Evolutionary conservation across 2,797 vertebrate species (phyloP).

Genomic region (Gymnothorax javanicus): DNA sequence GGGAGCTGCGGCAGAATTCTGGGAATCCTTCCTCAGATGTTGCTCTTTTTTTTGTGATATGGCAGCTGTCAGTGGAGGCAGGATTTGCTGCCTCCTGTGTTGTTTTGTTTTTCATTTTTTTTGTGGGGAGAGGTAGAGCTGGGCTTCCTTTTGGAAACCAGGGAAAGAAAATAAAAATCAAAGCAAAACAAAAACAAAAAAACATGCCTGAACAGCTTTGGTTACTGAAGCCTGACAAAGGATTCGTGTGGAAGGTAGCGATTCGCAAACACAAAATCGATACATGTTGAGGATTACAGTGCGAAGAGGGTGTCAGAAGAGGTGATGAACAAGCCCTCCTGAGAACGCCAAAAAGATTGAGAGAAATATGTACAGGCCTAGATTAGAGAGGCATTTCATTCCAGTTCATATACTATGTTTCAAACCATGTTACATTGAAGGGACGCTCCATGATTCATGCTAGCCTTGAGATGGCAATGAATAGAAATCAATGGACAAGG

Average conservation of each 20-base stretch:
- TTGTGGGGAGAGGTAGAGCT: neutral
- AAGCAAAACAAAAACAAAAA: neutral
- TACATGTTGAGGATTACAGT: neutral
- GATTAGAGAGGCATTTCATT: neutral
- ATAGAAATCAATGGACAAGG: no score
- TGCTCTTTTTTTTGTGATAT: conserved; percentile 59
- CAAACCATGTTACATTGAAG: neutral
- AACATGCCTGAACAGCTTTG: neutral
- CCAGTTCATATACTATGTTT: neutral
- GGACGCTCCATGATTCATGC: no score
- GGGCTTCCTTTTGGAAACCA: no score
- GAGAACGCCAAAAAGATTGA: neutral
- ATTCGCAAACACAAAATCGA: neutral
- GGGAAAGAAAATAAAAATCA: neutral
- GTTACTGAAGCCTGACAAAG: conserved; percentile 2
- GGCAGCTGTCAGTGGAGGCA: conserved; percentile 51
- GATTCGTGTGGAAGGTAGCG: neutral
- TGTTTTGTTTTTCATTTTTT: conserved; percentile 35
- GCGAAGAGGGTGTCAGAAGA: neutral
- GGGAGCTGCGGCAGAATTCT: conserved; percentile 61
- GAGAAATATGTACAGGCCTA: neutral
- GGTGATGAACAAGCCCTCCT: neutral
- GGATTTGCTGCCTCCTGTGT: conserved; percentile 45
- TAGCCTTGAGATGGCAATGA: no score
- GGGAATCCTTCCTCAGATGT: conserved; percentile 64